phyloP scores from a whole-genome alignment of 2,113 vertebrate genomes.

The Pelobates fuscus region DNA sequence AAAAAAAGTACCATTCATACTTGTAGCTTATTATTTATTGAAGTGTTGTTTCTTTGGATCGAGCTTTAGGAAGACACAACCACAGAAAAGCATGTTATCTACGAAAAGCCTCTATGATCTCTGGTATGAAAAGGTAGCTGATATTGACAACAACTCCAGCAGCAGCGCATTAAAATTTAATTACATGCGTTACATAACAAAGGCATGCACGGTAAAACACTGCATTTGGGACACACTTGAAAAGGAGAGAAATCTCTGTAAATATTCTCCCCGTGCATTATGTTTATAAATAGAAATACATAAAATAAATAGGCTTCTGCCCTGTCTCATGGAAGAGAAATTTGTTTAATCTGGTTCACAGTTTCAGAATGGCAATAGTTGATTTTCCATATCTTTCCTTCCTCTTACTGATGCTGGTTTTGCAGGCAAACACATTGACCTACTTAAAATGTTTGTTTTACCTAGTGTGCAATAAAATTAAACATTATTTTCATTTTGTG shows the following conservation, averaged over 20 bases:
- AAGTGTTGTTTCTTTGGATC: conserved; percentile 15
- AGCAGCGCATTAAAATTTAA: conserved; percentile 35
- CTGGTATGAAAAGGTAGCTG: conserved; percentile 25
- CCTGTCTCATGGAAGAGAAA: too few species aligned
- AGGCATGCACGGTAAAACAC: neutral
- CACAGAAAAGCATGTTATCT: neutral
- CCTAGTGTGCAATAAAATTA: too few species aligned
- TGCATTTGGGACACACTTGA: neutral
- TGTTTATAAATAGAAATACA: too few species aligned
- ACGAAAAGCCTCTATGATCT: conserved; percentile 7
- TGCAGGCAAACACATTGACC: too few species aligned
- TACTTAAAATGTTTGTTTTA: too few species aligned
- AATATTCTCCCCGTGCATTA: too few species aligned
- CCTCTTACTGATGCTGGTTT: too few species aligned
- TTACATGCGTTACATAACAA: conserved; percentile 26
- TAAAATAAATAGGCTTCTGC: too few species aligned
- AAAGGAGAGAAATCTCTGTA: neutral
- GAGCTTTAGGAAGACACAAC: conserved; percentile 10
- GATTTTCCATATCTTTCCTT: too few species aligned
- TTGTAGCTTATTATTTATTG: conserved; percentile 33
- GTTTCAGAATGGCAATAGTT: too few species aligned
- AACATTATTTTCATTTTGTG: too few species aligned
- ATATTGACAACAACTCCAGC: conserved; percentile 6
- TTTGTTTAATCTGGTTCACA: too few species aligned
- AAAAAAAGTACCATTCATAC: neutral